Evolutionary conservation across 2,888 invertebrate species (phyloP).

Genomic region (Ypsolopha scabrella): DNA sequence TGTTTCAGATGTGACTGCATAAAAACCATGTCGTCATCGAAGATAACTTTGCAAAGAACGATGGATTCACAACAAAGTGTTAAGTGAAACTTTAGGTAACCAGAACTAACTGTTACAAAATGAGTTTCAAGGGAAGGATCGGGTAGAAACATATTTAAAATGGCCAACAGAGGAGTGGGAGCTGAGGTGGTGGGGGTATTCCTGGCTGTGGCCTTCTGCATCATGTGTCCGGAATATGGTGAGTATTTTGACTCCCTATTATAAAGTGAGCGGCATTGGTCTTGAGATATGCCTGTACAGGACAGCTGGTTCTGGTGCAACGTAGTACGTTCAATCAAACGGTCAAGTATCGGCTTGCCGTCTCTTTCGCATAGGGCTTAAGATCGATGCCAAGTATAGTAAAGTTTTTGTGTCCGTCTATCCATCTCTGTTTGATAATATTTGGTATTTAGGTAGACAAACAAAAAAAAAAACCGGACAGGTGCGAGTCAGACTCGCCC

Average conservation of each 20-base stretch:
- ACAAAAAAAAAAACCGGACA: no score
- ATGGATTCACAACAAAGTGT: constrained; percentile 27
- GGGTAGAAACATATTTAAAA: constrained; percentile 55
- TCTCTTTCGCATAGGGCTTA: no score
- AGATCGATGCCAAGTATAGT: no score
- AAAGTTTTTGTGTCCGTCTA: no score
- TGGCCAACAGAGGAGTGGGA: constrained; percentile 55
- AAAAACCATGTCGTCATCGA: not conserved
- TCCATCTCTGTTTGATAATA: no score
- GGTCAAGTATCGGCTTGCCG: no score
- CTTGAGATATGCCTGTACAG: no score
- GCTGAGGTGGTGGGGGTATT: constrained; percentile 58
- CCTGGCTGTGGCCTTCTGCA: constrained; percentile 57
- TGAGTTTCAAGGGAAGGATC: constrained; percentile 56
- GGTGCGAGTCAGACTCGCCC: no score
- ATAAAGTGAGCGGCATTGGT: no score
- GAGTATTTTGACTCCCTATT: constrained; percentile 19
- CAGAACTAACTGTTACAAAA: constrained; percentile 20
- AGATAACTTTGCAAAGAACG: constrained; percentile 23
- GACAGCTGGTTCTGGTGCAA: no score
- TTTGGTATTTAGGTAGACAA: no score
- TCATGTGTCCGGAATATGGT: constrained; percentile 63
- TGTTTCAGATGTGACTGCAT: constrained; percentile 42
- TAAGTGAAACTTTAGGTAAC: constrained; percentile 19
- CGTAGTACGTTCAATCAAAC: no score